Conservation (phyloP, 2,113 vertebrate genomes). For the Ophiodon elongatus region DNA sequence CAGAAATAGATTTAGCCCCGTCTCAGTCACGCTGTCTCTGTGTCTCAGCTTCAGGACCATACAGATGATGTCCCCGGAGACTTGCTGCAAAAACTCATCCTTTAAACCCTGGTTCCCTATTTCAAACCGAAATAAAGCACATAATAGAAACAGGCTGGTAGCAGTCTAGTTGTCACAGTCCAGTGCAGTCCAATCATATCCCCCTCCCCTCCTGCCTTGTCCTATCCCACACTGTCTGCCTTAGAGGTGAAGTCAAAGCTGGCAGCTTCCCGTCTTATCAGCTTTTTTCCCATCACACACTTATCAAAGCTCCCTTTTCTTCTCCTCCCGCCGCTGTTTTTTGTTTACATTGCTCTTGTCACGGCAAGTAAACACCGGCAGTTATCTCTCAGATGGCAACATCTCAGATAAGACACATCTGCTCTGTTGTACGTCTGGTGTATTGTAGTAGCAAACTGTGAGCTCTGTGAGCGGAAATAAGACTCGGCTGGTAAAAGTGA, state of each 20-base stretch:
- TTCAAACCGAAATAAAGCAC: conserved; percentile 28
- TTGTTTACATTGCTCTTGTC: conserved; percentile 66
- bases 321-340: conserved; percentile 50
- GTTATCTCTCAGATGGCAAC: conserved; percentile 62
- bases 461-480: conserved; percentile 7
- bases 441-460: conserved; percentile 6
- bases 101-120: conserved; percentile 27
- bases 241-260: conserved; percentile 52
- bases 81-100: conserved; percentile 22
- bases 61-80: conserved; percentile 42
- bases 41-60: conserved; percentile 49
- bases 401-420: conserved; percentile 64
- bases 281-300: conserved; percentile 60
- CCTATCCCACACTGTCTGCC: conserved; percentile 39
- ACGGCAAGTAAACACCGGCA: conserved; percentile 63
- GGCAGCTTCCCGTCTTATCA: conserved; percentile 58
- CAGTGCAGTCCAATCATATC: conserved; percentile 57
- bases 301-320: conserved; percentile 67
- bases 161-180: conserved; percentile 59
- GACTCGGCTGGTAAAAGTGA: neutral
- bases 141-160: conserved; percentile 40
- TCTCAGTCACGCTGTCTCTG: conserved; percentile 61
- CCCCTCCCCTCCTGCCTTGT: conserved; percentile 18
- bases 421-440: conserved; percentile 43
- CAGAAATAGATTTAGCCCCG: conserved; percentile 45